Percentiles rank a stretch among this genome's conserved stretches.
These are phyloP conservation scores for Denticeps clupeoides DNA, from an alignment of 2,797 vertebrate species.

Conservation along the genomic window DNA sequence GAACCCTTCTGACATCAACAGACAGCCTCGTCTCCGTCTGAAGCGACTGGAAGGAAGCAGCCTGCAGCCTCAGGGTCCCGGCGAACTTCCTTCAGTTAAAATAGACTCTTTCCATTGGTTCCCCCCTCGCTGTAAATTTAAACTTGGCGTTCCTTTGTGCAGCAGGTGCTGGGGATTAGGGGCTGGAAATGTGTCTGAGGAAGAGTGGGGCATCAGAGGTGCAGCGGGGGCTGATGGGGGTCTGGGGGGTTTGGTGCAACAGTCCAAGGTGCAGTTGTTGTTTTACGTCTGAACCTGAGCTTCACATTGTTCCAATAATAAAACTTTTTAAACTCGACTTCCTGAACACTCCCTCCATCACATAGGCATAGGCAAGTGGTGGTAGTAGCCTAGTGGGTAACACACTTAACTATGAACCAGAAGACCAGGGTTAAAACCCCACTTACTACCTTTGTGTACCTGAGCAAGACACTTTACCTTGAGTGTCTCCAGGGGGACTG, in stretches of 20 bases:
- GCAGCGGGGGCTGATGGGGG: background rate
- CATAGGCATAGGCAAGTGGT: too few relatives aligned
- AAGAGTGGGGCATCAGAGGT: constrained; percentile 7
- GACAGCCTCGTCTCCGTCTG: too few relatives aligned
- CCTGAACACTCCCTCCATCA: constrained; percentile 14
- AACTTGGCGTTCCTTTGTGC: constrained; percentile 73
- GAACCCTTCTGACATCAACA: too few relatives aligned
- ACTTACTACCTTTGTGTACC: too few relatives aligned
- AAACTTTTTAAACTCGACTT: constrained; percentile 17
- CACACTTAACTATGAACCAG: too few relatives aligned
- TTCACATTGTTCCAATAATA: constrained; percentile 21
- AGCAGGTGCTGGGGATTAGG: constrained; percentile 85
- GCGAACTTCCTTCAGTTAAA: constrained; percentile 82
- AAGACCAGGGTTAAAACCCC: too few relatives aligned
- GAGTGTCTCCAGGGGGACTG: too few relatives aligned
- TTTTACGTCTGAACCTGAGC: constrained; percentile 43
- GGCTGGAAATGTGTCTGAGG: background rate
- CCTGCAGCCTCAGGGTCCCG: too few relatives aligned
- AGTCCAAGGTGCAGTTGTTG: constrained; percentile 29
- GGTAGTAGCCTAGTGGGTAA: too few relatives aligned
- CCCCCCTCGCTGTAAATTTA: constrained; percentile 71
- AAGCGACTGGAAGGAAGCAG: too few relatives aligned
- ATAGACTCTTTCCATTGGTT: constrained; percentile 66
- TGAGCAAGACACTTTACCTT: too few relatives aligned
- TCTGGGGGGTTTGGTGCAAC: constrained; percentile 23